These are phyloP conservation scores for Brachyrhaphis roseni DNA, from an alignment of 2,797 vertebrate genomes.

Conservation along the genomic window DNA sequence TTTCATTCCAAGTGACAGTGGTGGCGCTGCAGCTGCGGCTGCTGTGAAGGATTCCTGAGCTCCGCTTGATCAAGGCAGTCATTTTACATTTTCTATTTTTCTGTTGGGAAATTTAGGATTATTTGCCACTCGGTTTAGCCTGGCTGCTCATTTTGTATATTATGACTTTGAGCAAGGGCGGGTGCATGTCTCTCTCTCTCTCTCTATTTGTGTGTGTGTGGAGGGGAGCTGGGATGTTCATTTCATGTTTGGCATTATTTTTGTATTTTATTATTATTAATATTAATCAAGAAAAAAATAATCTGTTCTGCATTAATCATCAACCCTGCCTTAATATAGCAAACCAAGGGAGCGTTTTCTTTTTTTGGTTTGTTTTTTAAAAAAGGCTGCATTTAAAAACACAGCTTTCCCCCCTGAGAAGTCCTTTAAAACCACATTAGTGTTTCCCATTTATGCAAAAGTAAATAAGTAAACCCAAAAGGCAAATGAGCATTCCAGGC, in stretches of 20 bases:
- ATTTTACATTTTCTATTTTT: constrained; percentile 68
- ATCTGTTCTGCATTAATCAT: constrained; percentile 74
- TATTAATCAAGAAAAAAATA: constrained; percentile 73
- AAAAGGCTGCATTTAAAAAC: constrained; percentile 66
- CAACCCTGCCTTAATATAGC: constrained; percentile 66
- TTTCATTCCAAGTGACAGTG: constrained; percentile 71
- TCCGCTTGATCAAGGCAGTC: constrained; percentile 58
- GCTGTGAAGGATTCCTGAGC: constrained; percentile 61
- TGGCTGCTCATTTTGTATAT: constrained; percentile 68
- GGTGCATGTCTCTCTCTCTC: background rate
- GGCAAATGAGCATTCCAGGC: constrained; percentile 80
- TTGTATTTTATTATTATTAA: constrained; percentile 60
- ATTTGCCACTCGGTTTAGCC: constrained; percentile 68
- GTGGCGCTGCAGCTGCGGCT: constrained; percentile 55
- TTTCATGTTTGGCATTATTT: constrained; percentile 63
- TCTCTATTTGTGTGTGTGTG: background rate
- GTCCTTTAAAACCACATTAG: constrained; percentile 78
- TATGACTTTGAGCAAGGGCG: constrained; percentile 64
- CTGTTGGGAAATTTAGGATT: constrained; percentile 70
- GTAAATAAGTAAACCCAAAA: constrained; percentile 83
- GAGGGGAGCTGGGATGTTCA: constrained; percentile 1
- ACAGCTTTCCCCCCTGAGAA: constrained; percentile 69
- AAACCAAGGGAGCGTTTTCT: constrained; percentile 66
- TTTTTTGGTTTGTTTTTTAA: constrained; percentile 2
- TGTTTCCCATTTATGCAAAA: constrained; percentile 81